These are phyloP conservation scores for Bombus difficillimus DNA, from an alignment of 1,140 invertebrate genomes.

Conservation along the genomic window DNA sequence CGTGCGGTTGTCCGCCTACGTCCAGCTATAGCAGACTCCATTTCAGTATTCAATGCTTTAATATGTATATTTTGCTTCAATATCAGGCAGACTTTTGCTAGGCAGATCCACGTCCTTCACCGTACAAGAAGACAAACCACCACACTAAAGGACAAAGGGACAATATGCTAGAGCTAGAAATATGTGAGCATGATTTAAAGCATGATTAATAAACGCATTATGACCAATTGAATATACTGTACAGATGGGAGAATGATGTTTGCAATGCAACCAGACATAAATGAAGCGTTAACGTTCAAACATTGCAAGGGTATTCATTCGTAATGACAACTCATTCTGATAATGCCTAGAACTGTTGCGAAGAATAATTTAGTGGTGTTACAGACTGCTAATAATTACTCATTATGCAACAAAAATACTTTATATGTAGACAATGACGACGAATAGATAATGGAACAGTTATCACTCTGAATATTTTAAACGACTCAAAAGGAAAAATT, in stretches of 20 bases:
- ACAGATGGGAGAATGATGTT: constrained; percentile 26
- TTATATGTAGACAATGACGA: neutral
- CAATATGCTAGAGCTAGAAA: constrained; percentile 40
- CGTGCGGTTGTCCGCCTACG: constrained; percentile 88
- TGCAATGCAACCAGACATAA: neutral
- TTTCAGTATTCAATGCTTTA: constrained; percentile 67
- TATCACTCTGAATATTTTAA: neutral
- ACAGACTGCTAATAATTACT: neutral
- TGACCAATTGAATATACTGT: constrained; percentile 21
- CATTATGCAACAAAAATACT: constrained; percentile 28
- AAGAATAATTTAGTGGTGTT: neutral
- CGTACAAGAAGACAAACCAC: constrained; percentile 65
- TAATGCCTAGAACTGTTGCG: neutral
- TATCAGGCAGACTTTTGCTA: constrained; percentile 39
- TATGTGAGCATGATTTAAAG: constrained; percentile 23
- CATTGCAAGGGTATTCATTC: neutral
- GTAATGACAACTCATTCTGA: neutral
- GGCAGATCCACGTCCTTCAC: constrained; percentile 56
- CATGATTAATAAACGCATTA: constrained; percentile 13
- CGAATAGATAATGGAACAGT: neutral
- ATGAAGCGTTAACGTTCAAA: constrained; percentile 16
- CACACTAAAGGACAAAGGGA: constrained; percentile 61
- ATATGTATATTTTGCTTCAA: constrained; percentile 19
- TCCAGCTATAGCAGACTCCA: constrained; percentile 87
- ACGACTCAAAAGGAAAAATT: too few relatives aligned